A percentile compares a stretch with the other conserved stretches of the same genome.
These are phyloP conservation scores for Quadriops clusia DNA, from an alignment of 2,888 invertebrate species.

Conservation along the genomic window DNA sequence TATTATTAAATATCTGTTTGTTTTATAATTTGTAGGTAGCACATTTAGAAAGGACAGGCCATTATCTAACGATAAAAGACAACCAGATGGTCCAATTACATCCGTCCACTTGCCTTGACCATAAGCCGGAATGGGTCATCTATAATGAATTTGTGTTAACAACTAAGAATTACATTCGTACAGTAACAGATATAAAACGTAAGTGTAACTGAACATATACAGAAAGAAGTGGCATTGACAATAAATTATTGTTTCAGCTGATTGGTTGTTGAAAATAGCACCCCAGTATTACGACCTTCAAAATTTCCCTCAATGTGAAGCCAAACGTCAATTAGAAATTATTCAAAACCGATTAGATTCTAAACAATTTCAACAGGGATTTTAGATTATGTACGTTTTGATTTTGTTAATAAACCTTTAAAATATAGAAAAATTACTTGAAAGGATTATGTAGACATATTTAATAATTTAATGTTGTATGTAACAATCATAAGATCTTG, in stretches of 20 bases:
- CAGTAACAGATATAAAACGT: slow-evolving; percentile 98
- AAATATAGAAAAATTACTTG: too few relatives aligned
- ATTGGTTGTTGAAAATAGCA: slow-evolving; percentile 89
- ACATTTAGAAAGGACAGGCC: slow-evolving; percentile 93
- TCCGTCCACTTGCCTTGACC: slow-evolving; percentile 97
- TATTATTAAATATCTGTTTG: not conserved
- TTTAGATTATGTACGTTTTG: slow-evolving; percentile 40
- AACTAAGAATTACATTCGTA: slow-evolving; percentile 98
- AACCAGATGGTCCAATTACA: slow-evolving; percentile 98
- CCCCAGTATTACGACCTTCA: slow-evolving; percentile 97
- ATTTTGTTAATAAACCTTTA: too few relatives aligned
- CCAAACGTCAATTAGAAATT: slow-evolving; percentile 81
- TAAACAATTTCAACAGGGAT: slow-evolving; percentile 79
- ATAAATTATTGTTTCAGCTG: slow-evolving; percentile 49
- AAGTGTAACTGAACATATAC: slow-evolving; percentile 39
- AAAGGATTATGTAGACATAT: too few relatives aligned
- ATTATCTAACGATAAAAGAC: slow-evolving; percentile 97
- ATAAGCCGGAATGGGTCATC: slow-evolving; percentile 99
- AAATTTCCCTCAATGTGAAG: slow-evolving; percentile 97
- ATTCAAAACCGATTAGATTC: slow-evolving; percentile 79
- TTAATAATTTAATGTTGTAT: too few relatives aligned
- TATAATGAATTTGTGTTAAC: slow-evolving; percentile 99
- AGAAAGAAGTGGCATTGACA: not conserved
- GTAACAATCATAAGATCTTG: too few relatives aligned
- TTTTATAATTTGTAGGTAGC: slow-evolving; percentile 55